These are phyloP conservation scores for Tetramorium bicarinatum DNA, from an alignment of 2,888 invertebrate genomes.

Conservation along the genomic window DNA sequence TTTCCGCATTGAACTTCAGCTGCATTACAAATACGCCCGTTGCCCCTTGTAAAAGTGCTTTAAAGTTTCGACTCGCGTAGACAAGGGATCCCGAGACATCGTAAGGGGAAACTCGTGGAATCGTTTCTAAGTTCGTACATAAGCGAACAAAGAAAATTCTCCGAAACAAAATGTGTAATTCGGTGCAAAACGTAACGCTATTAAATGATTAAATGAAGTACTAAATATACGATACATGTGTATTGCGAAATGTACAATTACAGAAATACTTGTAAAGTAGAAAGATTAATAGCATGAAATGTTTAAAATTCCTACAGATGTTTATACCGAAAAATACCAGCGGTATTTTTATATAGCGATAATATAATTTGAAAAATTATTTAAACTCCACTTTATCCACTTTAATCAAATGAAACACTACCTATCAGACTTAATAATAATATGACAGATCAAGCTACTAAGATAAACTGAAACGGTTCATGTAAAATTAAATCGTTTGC, in stretches of 20 bases:
- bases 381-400: background rate
- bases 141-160: conserved; percentile 17
- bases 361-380: background rate
- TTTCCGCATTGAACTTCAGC: conserved; percentile 60
- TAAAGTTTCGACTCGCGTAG: conserved; percentile 58
- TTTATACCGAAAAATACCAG: background rate
- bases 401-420: background rate
- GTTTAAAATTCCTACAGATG: background rate
- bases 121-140: conserved; percentile 35
- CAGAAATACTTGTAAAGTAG: background rate
- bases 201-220: conserved; percentile 11
- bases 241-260: background rate
- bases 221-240: background rate
- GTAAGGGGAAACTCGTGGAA: conserved; percentile 53
- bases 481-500: background rate
- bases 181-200: background rate
- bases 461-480: background rate
- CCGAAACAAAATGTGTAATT: conserved; percentile 33
- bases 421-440: background rate
- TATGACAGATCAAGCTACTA: background rate
- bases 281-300: background rate
- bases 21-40: conserved; percentile 65
- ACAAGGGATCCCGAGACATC: conserved; percentile 47
- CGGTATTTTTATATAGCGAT: too few relatives aligned
- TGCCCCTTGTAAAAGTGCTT: conserved; percentile 52